phyloP scores from a whole-genome alignment of 2,797 vertebrate genomes.

The Basileuterus tristriatus region DNA sequence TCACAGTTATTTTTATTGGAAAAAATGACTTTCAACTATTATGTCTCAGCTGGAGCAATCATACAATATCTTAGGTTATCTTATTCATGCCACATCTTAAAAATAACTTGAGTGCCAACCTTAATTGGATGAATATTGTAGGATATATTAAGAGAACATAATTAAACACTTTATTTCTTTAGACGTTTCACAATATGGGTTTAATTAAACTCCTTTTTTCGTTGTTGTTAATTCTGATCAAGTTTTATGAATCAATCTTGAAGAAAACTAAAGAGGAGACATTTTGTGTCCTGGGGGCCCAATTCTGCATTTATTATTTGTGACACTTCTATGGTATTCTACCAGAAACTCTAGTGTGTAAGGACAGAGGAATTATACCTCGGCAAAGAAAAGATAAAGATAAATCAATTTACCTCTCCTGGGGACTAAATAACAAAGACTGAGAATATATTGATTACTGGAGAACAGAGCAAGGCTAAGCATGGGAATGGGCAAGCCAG shows the following conservation, averaged over 20 bases:
- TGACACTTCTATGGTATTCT: background rate
- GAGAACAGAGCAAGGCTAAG: background rate
- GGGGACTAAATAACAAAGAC: background rate
- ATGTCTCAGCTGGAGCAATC: constrained; percentile 36
- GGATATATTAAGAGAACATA: constrained; percentile 8
- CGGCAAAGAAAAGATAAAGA: background rate
- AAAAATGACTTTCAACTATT: constrained; percentile 44
- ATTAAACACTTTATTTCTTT: constrained; percentile 35
- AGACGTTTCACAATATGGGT: background rate
- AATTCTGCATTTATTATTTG: background rate
- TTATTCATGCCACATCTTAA: constrained; percentile 30
- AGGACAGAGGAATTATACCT: background rate
- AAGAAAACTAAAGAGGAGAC: background rate
- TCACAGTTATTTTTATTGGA: constrained; percentile 47
- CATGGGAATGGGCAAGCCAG: rapidly evolving
- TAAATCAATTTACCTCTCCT: background rate
- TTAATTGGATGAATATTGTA: constrained; percentile 37
- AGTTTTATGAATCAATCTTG: constrained; percentile 5
- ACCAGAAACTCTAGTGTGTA: background rate
- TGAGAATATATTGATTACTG: background rate
- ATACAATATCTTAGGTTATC: background rate
- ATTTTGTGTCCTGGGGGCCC: background rate
- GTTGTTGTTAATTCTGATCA: background rate
- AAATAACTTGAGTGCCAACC: constrained; percentile 36
- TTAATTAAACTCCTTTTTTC: constrained; percentile 25